phyloP scores from a whole-genome alignment of 2,888 invertebrate species.

The Drosophila paramelanica region DNA sequence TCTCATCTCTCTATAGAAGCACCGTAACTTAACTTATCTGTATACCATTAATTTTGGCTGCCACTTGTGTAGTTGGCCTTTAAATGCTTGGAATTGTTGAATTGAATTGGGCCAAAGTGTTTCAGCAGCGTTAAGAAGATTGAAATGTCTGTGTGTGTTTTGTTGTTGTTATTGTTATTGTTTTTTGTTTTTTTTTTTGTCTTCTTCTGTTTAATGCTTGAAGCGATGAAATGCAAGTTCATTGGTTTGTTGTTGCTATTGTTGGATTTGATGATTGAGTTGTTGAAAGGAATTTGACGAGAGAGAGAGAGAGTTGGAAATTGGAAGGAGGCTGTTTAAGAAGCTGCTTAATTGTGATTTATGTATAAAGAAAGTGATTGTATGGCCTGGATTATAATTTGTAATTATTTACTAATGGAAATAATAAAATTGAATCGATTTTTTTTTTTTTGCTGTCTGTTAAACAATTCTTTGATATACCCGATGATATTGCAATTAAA shows the following conservation, averaged over 20 bases:
- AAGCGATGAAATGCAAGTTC: conserved; percentile 57
- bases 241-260: conserved; percentile 46
- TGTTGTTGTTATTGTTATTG: conserved; percentile 9
- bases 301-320: conserved; percentile 1
- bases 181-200: background rate
- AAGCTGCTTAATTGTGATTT: conserved; percentile 67
- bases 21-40: conserved; percentile 41
- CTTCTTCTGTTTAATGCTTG: conserved; percentile 10
- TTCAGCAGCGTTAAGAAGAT: conserved; percentile 59
- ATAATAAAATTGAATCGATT: background rate
- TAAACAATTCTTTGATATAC: conserved; percentile 9
- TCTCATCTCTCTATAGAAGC: conserved; percentile 21
- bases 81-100: conserved; percentile 58
- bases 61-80: conserved; percentile 56
- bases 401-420: conserved; percentile 13
- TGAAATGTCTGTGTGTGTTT: conserved; percentile 33
- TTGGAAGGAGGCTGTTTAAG: conserved; percentile 6
- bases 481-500: conserved; percentile 47
- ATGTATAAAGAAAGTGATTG: conserved; percentile 58
- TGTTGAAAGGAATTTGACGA: conserved; percentile 37
- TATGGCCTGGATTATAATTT: conserved; percentile 3
- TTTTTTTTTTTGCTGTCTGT: background rate
- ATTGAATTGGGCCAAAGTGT: conserved; percentile 73
- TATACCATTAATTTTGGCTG: conserved; percentile 48
- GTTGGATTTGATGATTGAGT: conserved; percentile 33